A percentile compares a stretch with the other conserved stretches of the same genome.
phyloP scores from a whole-genome alignment of 2,888 invertebrate species.

The Corbicula japonica region DNA sequence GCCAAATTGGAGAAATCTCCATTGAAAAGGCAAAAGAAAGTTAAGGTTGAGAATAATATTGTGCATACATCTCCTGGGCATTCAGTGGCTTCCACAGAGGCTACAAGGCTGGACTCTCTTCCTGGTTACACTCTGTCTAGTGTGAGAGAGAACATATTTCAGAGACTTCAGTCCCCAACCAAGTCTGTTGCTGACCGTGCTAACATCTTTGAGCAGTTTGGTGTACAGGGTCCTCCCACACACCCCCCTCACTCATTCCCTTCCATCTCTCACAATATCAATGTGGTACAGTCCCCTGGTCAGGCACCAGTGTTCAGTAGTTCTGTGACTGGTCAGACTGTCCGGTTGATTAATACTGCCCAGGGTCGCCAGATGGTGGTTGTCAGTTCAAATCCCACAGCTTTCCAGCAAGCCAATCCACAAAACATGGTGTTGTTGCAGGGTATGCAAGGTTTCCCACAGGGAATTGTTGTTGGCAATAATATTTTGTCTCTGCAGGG shows the following conservation, averaged over 20 bases:
- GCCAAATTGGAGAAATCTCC: constrained; percentile 26
- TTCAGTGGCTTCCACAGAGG: constrained; percentile 46
- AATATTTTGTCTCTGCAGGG: constrained; percentile 61
- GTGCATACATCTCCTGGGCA: neutral
- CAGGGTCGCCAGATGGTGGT: constrained; percentile 63
- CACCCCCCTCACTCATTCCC: neutral
- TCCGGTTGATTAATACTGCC: constrained; percentile 59
- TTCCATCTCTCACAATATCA: constrained; percentile 22
- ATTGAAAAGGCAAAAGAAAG: constrained; percentile 49
- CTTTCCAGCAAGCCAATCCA: constrained; percentile 36
- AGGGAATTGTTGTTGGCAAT: constrained; percentile 58
- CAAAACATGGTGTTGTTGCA: constrained; percentile 63
- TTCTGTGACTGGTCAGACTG: constrained; percentile 46
- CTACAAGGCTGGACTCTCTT: constrained; percentile 55
- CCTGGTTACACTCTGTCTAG: constrained; percentile 55
- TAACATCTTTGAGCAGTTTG: constrained; percentile 68
- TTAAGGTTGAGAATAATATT: constrained; percentile 8
- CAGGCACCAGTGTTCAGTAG: constrained; percentile 28
- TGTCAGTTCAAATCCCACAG: constrained; percentile 49
- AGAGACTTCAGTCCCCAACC: constrained; percentile 48
- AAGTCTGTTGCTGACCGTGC: constrained; percentile 50
- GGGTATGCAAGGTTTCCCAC: constrained; percentile 58
- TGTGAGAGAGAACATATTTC: constrained; percentile 49
- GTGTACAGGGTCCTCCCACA: constrained; percentile 23
- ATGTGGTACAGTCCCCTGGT: constrained; percentile 43